Evolutionary conservation across 2,113 vertebrate genomes (phyloP), one percentile per base, ranked within the genome.

Genomic region (Pituophis catenifer): DNA sequence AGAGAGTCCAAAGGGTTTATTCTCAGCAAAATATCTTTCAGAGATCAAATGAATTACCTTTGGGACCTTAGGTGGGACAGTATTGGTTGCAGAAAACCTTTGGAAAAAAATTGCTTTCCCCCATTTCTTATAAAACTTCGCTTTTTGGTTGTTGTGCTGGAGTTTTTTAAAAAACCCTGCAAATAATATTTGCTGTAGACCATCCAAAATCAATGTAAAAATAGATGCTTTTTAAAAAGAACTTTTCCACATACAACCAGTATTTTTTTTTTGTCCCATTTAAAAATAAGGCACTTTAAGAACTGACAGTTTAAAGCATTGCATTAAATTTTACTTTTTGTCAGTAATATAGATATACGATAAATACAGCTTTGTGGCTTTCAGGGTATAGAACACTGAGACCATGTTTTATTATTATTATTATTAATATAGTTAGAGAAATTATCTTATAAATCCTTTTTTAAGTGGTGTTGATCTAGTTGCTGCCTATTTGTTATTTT

Each of bases 121-220:
- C 33, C 33, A 81, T 94, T 96, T 95, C 95, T 93, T 90, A 93
- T 95, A 93, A 95, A 95, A 93, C 94, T 96, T 93, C 33, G 93
- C 95, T 96, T 96, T 96, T 93, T 92, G 91, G 92, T 96, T 97
- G 94, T 95, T 95, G 86, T 57, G 11, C 90, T 91, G 21, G 57
- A 65, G 19, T 94, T 88, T 50, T 50, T 44, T 50, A 26, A 59
- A 62, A 26, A 62, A 58, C 1, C 9, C 8, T 86, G 90, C 23
- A 90, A 26, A 92, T 65, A 86, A 92, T 86, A 95, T 93, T 88
- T 54, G 62, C 88, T 55, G 10, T 93, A 95, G 94, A 94, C 87
- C 94, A 95, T 91, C 94, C 89, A 29, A 92, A 94, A 92, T 85
- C 94, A 93, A 0, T 98, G 98, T 97, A 98, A 97, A 98, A 81